A percentile compares a stretch with the other conserved stretches of the same genome.
Conservation (phyloP, 2,113 vertebrate species). For the Cryptotis parvus region DNA sequence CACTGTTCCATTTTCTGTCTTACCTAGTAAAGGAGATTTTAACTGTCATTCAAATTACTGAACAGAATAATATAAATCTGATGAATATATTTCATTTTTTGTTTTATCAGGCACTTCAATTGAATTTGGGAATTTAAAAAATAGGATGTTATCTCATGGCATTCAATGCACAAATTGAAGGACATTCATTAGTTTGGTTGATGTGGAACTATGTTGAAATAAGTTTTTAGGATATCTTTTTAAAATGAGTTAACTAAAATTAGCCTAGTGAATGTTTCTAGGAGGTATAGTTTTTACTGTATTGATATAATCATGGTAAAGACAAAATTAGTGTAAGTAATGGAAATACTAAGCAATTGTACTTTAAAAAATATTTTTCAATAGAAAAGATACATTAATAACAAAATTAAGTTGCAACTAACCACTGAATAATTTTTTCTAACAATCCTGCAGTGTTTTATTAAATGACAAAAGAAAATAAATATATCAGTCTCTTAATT, state of each 20-base stretch:
- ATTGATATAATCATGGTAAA: slow-evolving; percentile 8
- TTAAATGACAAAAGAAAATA: slow-evolving; percentile 81
- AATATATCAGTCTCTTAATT: slow-evolving; percentile 81
- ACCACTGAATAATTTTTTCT: slow-evolving; percentile 78
- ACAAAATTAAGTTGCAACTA: slow-evolving; percentile 81
- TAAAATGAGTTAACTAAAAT: not conserved
- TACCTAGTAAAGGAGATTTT: too few species aligned
- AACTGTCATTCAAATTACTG: not conserved
- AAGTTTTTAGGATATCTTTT: not conserved
- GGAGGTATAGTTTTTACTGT: not conserved
- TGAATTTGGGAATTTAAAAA: not conserved
- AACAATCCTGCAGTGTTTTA: slow-evolving; percentile 77
- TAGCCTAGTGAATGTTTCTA: not conserved
- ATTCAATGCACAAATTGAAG: not conserved
- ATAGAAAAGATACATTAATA: slow-evolving; percentile 54
- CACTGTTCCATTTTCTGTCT: too few species aligned
- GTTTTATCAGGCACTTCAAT: not conserved
- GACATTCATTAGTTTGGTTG: not conserved
- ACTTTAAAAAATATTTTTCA: slow-evolving; percentile 68
- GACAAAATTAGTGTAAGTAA: not conserved
- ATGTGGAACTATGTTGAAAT: not conserved
- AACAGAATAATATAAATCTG: not conserved
- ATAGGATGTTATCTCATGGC: not conserved
- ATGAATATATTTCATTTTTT: slow-evolving; percentile 30
- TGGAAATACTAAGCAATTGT: not conserved